These are phyloP conservation scores for Tenrec ecaudatus DNA, from an alignment of 2,113 vertebrate species.

Conservation along the genomic window DNA sequence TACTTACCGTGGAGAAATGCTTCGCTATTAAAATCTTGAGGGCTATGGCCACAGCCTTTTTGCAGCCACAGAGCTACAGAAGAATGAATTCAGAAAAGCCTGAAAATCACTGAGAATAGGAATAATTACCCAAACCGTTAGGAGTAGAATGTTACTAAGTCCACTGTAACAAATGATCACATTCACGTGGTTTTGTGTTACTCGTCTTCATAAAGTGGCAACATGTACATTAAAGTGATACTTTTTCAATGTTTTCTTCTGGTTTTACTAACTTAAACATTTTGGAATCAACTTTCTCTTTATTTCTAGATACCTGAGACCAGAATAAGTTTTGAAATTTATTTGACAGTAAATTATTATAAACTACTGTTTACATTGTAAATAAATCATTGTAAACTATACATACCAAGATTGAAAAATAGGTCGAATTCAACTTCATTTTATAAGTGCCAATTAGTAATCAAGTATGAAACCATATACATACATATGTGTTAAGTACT, in stretches of 20 bases:
- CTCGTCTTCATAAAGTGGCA: constrained; percentile 24
- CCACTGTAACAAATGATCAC: background rate
- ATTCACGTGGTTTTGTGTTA: constrained; percentile 34
- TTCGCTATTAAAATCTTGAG: constrained; percentile 41
- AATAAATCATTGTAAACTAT: background rate
- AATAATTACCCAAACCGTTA: background rate
- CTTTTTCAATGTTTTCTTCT: constrained; percentile 34
- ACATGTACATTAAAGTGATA: constrained; percentile 33
- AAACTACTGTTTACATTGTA: background rate
- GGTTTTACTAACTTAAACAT: constrained; percentile 50
- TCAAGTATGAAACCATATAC: constrained; percentile 26
- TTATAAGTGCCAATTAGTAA: background rate
- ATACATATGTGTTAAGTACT: too few relatives aligned
- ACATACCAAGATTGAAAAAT: too few relatives aligned
- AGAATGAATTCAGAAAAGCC: constrained; percentile 40
- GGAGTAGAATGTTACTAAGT: background rate
- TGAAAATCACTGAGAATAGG: background rate
- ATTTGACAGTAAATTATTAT: constrained; percentile 12
- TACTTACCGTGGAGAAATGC: constrained; percentile 53
- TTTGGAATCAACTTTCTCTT: constrained; percentile 25
- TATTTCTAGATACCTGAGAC: constrained; percentile 43
- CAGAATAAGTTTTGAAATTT: constrained; percentile 58
- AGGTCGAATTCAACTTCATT: too few relatives aligned
- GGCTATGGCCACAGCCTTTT: constrained; percentile 23
- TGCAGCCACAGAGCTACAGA: background rate